Conservation (phyloP, 1,140 invertebrate genomes). For the Bombus ignitus region DNA sequence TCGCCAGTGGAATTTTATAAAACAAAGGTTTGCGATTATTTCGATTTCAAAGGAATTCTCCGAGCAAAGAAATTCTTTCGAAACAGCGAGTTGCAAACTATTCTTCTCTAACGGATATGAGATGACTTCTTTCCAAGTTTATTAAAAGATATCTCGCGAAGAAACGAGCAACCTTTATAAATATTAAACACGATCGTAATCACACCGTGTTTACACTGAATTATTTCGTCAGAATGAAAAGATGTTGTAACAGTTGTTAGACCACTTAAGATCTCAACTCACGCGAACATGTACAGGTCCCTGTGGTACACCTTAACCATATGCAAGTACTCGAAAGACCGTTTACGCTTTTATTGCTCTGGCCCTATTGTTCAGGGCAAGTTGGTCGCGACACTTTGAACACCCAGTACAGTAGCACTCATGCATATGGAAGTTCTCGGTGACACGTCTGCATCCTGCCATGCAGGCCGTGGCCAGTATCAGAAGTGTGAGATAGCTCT, state of each 20-base stretch:
- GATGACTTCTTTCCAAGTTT: background rate
- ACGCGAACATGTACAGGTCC: background rate
- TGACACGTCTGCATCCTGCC: constrained; percentile 60
- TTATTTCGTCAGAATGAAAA: background rate
- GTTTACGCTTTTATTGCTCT: constrained; percentile 19
- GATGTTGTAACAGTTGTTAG: background rate
- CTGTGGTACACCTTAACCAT: background rate
- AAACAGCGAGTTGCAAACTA: background rate
- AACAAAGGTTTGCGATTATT: background rate
- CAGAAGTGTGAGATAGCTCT: constrained; percentile 68
- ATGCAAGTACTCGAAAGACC: constrained; percentile 19
- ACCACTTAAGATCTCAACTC: background rate
- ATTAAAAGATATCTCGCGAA: background rate
- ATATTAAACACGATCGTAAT: background rate
- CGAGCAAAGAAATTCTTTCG: background rate
- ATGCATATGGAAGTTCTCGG: constrained; percentile 66
- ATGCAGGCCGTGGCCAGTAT: constrained; percentile 54
- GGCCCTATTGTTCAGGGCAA: constrained; percentile 8
- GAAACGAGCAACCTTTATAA: background rate
- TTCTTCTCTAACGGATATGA: background rate
- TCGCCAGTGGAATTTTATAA: background rate
- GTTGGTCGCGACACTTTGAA: constrained; percentile 45
- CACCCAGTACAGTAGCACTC: constrained; percentile 49
- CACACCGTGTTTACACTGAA: background rate
- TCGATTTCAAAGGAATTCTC: background rate